Evolutionary conservation across 2,113 vertebrate genomes (phyloP).

Genomic region (Pelusios castaneus): DNA sequence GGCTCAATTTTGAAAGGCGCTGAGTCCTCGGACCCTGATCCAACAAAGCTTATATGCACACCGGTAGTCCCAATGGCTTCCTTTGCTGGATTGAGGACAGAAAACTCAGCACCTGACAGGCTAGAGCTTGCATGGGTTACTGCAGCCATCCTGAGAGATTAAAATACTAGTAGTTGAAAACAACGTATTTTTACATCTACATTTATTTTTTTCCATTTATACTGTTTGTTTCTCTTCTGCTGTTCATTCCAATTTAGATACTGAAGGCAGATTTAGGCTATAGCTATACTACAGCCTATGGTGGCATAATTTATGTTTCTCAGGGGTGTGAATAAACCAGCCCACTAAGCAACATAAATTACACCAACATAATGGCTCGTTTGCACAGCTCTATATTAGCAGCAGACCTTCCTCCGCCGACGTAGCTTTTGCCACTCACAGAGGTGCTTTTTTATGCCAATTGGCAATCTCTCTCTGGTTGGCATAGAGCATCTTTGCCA

Average conservation of each 20-base stretch:
- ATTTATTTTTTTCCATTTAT: not conserved
- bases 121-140: not conserved
- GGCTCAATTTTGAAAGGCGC: not conserved
- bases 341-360: too few relatives aligned
- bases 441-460: too few relatives aligned
- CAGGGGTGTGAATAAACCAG: too few relatives aligned
- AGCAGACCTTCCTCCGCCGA: too few relatives aligned
- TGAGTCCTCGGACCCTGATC: accelerated
- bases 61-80: not conserved
- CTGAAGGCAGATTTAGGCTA: not conserved
- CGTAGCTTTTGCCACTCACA: too few relatives aligned
- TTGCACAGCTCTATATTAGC: too few relatives aligned
- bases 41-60: not conserved
- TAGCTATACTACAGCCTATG: too few relatives aligned
- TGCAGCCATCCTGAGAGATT: not conserved
- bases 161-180: not conserved
- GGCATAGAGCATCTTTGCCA: too few relatives aligned
- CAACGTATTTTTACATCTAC: not conserved
- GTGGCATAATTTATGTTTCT: too few relatives aligned
- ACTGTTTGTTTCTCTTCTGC: not conserved
- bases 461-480: too few relatives aligned
- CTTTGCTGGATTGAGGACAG: not conserved
- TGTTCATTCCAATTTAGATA: not conserved
- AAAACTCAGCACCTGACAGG: not conserved
- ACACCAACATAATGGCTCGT: too few relatives aligned